Evolutionary conservation across 2,113 vertebrate genomes (phyloP), one percentile per base, ranked within the genome.

Genomic region (Motacilla alba): DNA sequence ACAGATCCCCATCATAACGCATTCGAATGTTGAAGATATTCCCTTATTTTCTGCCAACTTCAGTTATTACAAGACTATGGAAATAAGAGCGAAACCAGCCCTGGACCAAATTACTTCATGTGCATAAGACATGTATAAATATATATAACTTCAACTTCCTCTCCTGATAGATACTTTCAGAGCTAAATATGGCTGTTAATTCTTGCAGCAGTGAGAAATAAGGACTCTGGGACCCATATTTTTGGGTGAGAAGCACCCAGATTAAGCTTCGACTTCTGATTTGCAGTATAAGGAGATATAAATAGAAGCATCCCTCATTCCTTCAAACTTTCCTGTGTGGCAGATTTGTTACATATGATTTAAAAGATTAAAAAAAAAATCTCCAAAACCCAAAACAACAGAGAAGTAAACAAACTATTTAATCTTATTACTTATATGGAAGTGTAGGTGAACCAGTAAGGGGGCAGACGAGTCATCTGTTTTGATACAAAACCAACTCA

Each of bases 401-500:
- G 56, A 86, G 75, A 93, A 88, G 82, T 80, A 88, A 96, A 68
- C 59, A 87, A 94, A 88, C 79, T 68, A 33, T 77, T 92, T 85
- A 31, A 13, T 78, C 16, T 83, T 58, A 43, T 90, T 93, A 79
- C 53, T 95, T 59, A 55, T 81, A 53, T 43, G 60, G 68, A 55
- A 89, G 88, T 75, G 93, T 97, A 83, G 95, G 93, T 93, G 43
- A 88, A 41, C 56, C 86, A 94, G 83, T 88, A 74, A 95, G 80
- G 75, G 85, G 85, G 83, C 83, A 83, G 88, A 75, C 92, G 77
- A 94, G 77, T 94, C 95, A 96, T 94, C 73, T 94, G 94, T 92
- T 95, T 88, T 81, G 96, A 60, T 90, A 84, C 88, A 90, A 94
- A 96, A 95, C 23, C 90, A 92, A 91, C 89, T 87, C 95, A 88